Evolutionary conservation across 2,888 invertebrate genomes (phyloP).

Genomic region (Napeogenes inachia): DNA sequence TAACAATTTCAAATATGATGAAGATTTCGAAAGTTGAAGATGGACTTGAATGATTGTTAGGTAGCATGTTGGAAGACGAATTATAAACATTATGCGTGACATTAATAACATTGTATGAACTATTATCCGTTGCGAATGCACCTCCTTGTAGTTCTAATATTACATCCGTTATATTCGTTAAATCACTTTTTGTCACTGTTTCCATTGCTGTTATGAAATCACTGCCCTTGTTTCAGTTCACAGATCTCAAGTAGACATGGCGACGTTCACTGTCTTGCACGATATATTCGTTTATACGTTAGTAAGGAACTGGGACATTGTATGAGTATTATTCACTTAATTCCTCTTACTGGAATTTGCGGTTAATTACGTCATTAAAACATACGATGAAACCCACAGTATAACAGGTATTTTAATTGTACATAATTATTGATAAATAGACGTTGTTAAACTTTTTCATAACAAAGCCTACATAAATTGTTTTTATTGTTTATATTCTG

Average conservation of each 20-base stretch:
- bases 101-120: conserved; percentile 10
- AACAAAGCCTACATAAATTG: not conserved
- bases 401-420: conserved; percentile 15
- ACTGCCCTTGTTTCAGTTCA: conserved; percentile 21
- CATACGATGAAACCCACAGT: conserved; percentile 28
- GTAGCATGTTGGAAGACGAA: conserved; percentile 7
- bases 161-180: conserved; percentile 22
- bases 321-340: conserved; percentile 49
- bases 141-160: conserved; percentile 24
- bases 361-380: conserved; percentile 55
- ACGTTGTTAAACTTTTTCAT: not conserved
- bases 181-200: conserved; percentile 34
- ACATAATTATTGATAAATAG: conserved; percentile 4
- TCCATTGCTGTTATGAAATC: conserved; percentile 35
- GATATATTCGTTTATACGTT: conserved; percentile 25
- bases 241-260: conserved; percentile 18
- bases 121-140: conserved; percentile 17
- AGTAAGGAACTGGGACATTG: conserved; percentile 54
- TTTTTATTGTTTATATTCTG: too few relatives aligned
- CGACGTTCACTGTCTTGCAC: conserved; percentile 38
- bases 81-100: conserved; percentile 6
- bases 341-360: conserved; percentile 55
- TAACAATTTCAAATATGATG: conserved; percentile 56
- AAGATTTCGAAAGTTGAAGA: conserved; percentile 47
- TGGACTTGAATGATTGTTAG: conserved; percentile 25